phyloP scores from a whole-genome alignment of 1,140 invertebrate species.

The Eupeodes corollae region DNA sequence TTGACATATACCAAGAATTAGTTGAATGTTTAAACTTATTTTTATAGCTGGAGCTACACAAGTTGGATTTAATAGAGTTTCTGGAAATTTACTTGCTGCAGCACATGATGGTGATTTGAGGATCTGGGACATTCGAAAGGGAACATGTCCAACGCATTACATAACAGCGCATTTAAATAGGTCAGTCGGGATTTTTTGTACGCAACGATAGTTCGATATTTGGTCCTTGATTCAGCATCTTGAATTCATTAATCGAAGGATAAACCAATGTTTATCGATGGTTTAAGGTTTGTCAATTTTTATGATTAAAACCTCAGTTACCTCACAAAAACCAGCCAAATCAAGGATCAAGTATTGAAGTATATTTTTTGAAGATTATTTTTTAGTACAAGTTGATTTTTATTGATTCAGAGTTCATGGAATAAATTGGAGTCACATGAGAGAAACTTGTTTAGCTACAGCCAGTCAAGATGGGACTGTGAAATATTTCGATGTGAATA shows the following conservation, averaged over 20 bases:
- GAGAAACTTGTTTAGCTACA: constrained; percentile 78
- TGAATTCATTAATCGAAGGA: not conserved
- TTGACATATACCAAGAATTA: not conserved
- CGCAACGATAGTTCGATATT: not conserved
- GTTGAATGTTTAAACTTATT: not conserved
- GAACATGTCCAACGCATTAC: constrained; percentile 76
- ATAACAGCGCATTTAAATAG: constrained; percentile 84
- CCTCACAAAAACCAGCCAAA: no score
- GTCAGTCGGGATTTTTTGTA: not conserved
- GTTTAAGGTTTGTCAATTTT: not conserved
- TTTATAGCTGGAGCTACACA: constrained; percentile 76
- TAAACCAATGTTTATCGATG: not conserved
- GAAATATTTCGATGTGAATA: constrained; percentile 86
- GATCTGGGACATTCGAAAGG: constrained; percentile 89
- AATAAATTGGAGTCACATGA: constrained; percentile 82
- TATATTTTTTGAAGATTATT: no score
- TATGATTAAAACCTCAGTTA: not conserved
- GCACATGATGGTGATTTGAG: constrained; percentile 91
- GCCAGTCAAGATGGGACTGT: constrained; percentile 90
- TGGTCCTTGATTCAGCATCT: no score
- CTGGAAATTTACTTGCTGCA: constrained; percentile 73
- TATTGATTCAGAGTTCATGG: constrained; percentile 60
- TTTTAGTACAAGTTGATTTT: no score
- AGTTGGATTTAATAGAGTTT: constrained; percentile 85
- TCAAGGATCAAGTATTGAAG: constrained; percentile 1